Evolutionary conservation across 2,797 vertebrate species (phyloP).

Genomic region (Remorina albescens): DNA sequence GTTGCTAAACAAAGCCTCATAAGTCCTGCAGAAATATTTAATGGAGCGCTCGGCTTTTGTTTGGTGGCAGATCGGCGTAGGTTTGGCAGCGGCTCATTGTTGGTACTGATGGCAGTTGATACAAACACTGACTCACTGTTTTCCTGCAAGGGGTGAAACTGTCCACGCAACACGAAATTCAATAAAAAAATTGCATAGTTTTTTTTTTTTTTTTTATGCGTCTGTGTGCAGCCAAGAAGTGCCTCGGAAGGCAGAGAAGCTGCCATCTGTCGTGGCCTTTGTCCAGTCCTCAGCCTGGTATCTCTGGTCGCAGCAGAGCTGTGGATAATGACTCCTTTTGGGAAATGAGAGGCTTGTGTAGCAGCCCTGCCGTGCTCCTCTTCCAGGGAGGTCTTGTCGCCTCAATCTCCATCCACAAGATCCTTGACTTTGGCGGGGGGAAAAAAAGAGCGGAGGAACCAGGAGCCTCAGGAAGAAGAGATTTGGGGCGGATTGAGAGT

Average conservation of each 20-base stretch:
- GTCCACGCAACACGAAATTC: conserved; percentile 31
- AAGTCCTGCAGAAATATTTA: not conserved
- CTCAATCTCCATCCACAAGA: conserved; percentile 25
- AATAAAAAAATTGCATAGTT: conserved; percentile 4
- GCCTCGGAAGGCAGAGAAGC: conserved; percentile 40
- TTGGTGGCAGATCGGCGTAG: conserved; percentile 7
- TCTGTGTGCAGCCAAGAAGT: conserved; percentile 28
- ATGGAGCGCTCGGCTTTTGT: not conserved
- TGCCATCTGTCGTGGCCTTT: conserved; percentile 58
- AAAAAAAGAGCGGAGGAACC: conserved; percentile 24
- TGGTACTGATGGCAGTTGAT: conserved; percentile 10
- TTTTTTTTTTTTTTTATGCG: conserved; percentile 11
- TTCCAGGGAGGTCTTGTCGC: conserved; percentile 43
- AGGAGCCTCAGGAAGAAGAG: not conserved
- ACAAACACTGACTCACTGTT: conserved; percentile 42
- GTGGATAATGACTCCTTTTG: conserved; percentile 60
- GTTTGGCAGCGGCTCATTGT: not conserved
- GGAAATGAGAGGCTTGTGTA: conserved; percentile 49
- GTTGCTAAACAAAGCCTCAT: conserved; percentile 1
- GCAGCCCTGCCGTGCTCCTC: conserved; percentile 27
- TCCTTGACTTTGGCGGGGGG: conserved; percentile 22
- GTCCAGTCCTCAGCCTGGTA: conserved; percentile 47
- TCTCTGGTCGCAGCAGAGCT: conserved; percentile 39
- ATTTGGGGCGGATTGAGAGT: conserved; percentile 16
- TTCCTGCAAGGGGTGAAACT: conserved; percentile 1